Evolutionary conservation across 1,140 invertebrate genomes (phyloP), one percentile per base, ranked within the genome.

Genomic region (Batillaria attramentaria): DNA sequence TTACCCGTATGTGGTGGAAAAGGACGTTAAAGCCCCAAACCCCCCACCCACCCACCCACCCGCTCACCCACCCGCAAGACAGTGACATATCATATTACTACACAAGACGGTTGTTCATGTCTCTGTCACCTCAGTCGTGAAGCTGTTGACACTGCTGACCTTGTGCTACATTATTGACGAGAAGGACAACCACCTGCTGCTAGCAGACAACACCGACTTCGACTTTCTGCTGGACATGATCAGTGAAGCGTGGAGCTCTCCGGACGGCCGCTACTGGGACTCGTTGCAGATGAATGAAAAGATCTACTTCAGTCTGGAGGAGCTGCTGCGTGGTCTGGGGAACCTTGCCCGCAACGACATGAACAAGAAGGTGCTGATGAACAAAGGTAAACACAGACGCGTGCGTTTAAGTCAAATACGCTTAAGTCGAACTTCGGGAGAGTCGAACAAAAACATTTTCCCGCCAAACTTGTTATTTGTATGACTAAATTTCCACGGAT

Each of bases 121-220:
- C n/a, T n/a, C n/a, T n/a, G n/a, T 16, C 10, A 33, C 39, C 39
- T 10, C 62, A 85, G 84, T 75, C 60, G 54, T 85, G 0, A 85
- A 83, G 68, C 39, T 83, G 31, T 41, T 81, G n/a, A 70, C 75
- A 0, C 60, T 85, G 1, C 50, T 85, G 65, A 81, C 80, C 10
- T 57, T 85, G 28, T 79, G 83, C 0, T 80, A 84, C 70, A 84
- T 84, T 31, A 80, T 85, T 8, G 81, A 83, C 75, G 84, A 85
- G 37, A 66, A 80, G 4, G 76, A 85, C 72, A 84, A 81, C 43
- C 39, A 81, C 42, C 31, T 79, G 10, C 72, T 85, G 10, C 33
- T 81, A 1, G 81, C 81, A 2, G 81, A 85, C 35, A 72, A 70
- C 20, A 54, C 66, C 20, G 69, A 83, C 18, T 74, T 84, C 70